phyloP scores from a whole-genome alignment of 2,113 vertebrate species.

The Pogona vitticeps region DNA sequence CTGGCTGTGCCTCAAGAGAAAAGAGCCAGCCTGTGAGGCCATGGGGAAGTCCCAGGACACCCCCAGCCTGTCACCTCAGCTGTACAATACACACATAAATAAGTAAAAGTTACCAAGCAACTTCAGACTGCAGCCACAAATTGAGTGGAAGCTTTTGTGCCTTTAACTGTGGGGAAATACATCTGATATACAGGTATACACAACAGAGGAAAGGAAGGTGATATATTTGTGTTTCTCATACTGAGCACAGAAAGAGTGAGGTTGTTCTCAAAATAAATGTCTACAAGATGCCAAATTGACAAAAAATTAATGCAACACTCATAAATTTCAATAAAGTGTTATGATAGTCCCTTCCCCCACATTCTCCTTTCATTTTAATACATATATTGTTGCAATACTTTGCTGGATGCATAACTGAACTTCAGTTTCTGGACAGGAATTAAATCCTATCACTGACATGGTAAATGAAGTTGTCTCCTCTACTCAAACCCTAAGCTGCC shows the following conservation, averaged over 20 bases:
- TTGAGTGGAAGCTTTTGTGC: neutral
- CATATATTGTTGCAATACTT: neutral
- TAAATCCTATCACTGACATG: constrained; percentile 38
- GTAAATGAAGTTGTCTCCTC: constrained; percentile 33
- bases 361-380: too few species aligned
- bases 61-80: neutral
- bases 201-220: neutral
- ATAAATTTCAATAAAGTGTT: neutral
- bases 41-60: too few species aligned
- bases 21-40: too few species aligned
- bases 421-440: neutral
- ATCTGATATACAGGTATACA: neutral
- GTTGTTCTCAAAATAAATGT: neutral
- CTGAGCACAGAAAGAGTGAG: neutral
- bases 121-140: neutral
- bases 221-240: neutral
- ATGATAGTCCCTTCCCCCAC: too few species aligned
- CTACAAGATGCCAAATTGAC: too few species aligned
- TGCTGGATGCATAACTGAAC: neutral
- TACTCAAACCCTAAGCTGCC: neutral
- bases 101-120: neutral
- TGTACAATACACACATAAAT: neutral
- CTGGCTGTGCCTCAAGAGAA: too few species aligned
- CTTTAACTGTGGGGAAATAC: neutral
- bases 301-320: neutral